Base-by-base conservation (phyloP, 1,140 invertebrate species). In the Stenopsyche tienmushanensis region DNA sequence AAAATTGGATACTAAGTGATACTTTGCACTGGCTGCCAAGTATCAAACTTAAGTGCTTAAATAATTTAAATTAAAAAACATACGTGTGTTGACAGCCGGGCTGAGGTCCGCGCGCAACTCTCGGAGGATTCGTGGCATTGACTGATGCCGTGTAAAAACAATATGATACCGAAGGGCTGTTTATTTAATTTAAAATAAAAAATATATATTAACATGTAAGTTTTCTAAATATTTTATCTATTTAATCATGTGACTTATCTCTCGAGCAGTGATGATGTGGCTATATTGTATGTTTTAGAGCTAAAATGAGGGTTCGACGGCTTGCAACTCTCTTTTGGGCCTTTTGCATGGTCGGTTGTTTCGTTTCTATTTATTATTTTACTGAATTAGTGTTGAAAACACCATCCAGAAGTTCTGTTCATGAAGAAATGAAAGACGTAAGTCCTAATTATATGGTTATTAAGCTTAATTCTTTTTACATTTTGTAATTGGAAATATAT, bases 351-450 rank as follows among this genome's bases (percentile, higher is more conserved):
- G 69, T 80, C 57, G 76, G 72, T 7, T 78, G 80, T 67, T 72
- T 79, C 63, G 76, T 79, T 62, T 78, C 79, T 60, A 63, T 80
- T 17, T 81, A 81, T 71, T 74, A 79, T 34, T 74, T 80, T 29
- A 80, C 77, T 13, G 79, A 81, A 59, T 69, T 77, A 54, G 77
- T 77, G 58, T 77, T 79, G 52, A 78, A 78, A 66, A 69, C 78
- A 52, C 78, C 78, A 1, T 77, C 73, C 55, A 77, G 77, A 26
- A 78, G 76, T 50, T 77, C 79, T 3, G 75, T 72, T 20, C 66
- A 73, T 15, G 71, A 74, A 62, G 78, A 81, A 54, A 54, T 78
- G 65, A 77, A 79, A 70, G 75, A 80, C 71, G 79, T 80, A 72
- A 77, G 77, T 65, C 25, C 24, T 62, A 71, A 49, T n/a, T 44